Evolutionary conservation across 2,888 invertebrate species (phyloP).

Genomic region (Temnothorax ravouxi): DNA sequence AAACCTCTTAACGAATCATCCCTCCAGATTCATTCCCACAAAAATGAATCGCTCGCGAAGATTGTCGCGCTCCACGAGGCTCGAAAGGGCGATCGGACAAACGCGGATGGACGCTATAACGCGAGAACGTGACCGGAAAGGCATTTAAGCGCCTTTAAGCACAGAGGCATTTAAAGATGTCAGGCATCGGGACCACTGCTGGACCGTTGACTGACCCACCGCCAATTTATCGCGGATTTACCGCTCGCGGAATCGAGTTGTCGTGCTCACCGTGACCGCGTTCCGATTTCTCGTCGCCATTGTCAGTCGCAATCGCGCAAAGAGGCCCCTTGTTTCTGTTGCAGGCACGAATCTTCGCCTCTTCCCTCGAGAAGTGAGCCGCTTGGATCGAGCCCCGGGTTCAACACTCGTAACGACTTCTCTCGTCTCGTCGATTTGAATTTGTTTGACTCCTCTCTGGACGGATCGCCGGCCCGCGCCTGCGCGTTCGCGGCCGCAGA

Average conservation of each 20-base stretch:
- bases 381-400: slow-evolving; percentile 72
- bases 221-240: no score
- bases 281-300: slow-evolving; percentile 83
- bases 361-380: slow-evolving; percentile 33
- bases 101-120: neutral
- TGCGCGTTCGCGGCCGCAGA: slow-evolving; percentile 22
- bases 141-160: neutral
- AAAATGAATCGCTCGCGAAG: neutral
- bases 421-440: slow-evolving; percentile 77
- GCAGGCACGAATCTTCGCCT: neutral
- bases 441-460: slow-evolving; percentile 77
- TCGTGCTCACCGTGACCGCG: slow-evolving; percentile 78
- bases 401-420: slow-evolving; percentile 78
- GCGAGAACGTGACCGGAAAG: neutral
- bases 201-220: neutral
- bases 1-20: neutral
- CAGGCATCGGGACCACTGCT: slow-evolving; percentile 23
- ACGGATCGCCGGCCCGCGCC: slow-evolving; percentile 52
- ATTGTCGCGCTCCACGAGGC: neutral
- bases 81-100: neutral
- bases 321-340: neutral
- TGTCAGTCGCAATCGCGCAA: slow-evolving; percentile 43
- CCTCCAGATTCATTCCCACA: neutral
- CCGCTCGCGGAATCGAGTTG: neutral
- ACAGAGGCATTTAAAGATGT: slow-evolving; percentile 80